Evolutionary conservation across 2,888 invertebrate genomes (phyloP), one percentile per base, ranked within the genome.

Genomic region (Micropterix aruncella): DNA sequence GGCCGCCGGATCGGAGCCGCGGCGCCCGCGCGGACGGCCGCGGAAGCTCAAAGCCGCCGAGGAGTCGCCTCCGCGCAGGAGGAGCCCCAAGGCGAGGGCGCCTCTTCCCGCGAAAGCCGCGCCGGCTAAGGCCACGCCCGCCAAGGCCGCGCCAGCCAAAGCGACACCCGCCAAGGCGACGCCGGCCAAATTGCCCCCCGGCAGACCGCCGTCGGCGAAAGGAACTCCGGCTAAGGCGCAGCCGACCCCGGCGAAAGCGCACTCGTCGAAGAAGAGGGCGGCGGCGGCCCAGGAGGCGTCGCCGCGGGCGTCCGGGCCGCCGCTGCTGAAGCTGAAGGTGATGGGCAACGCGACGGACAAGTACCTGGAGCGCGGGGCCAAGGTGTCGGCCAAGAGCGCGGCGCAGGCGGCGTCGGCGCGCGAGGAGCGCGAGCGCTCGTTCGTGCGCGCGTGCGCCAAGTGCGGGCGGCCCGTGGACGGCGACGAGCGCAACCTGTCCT

Each of bases 401-500:
- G 70, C 66, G 1, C 75, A 77, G 62, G 71, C 74, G 0, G 71
- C 74, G 49, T 68, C 72, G 0, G 77, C 77, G 0, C 64, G 74
- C 2, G 61, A 74, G 3, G 77, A 78, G 44, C 65, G 78, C 40
- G 70, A 75, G 41, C 61, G 70, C 1, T 74, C 75, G 27, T 77
- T 79, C 53, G 51, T 68, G 0, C 63, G 80, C 1, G 65, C 65
- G 15, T 80, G 80, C 54, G 62, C 62, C 1, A 72, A 76, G 46
- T 84, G 84, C 57, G 55, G 57, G 2, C 56, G 69, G 36, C 55
- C 70, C 18, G 62, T 76, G 1, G 55, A 61, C 2, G 54, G 64
- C 0, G 76, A 77, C 41, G 82, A 83, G 19, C 76, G 76, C 48
- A 77, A 80, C 55, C 65, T 88, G 1, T 79, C 82, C 0, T 94